Evolutionary conservation across 2,888 invertebrate genomes (phyloP).

Genomic region (Idaea biselata): DNA sequence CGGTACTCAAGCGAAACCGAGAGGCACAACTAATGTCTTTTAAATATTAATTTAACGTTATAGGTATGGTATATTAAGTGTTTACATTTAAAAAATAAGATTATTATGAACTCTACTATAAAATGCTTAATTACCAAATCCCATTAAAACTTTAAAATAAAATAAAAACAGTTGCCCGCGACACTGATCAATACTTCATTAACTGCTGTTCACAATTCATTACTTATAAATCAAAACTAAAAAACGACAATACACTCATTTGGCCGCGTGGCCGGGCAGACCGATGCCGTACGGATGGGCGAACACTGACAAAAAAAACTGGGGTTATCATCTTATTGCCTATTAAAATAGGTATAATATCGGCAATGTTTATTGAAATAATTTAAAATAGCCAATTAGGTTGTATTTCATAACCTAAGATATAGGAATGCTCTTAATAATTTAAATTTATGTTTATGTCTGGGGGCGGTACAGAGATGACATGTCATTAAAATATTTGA

Average conservation of each 20-base stretch:
- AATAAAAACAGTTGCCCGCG: constrained; percentile 44
- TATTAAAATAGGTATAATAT: constrained; percentile 63
- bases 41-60: too few relatives aligned
- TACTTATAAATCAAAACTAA: constrained; percentile 67
- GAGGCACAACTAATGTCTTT: too few relatives aligned
- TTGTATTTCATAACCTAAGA: constrained; percentile 29
- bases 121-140: background rate
- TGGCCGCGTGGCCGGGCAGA: constrained; percentile 58
- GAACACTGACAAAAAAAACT: constrained; percentile 33
- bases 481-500: constrained; percentile 55
- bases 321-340: constrained; percentile 53
- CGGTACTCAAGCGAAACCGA: too few relatives aligned
- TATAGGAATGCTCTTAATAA: constrained; percentile 37
- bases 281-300: constrained; percentile 20
- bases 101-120: background rate
- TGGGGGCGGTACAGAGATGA: constrained; percentile 53
- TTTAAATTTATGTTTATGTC: constrained; percentile 40
- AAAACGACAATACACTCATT: constrained; percentile 65
- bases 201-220: constrained; percentile 64
- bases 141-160: constrained; percentile 34
- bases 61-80: background rate
- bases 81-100: background rate
- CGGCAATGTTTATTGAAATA: constrained; percentile 70
- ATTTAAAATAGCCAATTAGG: constrained; percentile 68
- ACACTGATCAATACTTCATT: constrained; percentile 69